Base-by-base conservation (phyloP, 2,113 vertebrate species). In the Rhinichthys klamathensis region DNA sequence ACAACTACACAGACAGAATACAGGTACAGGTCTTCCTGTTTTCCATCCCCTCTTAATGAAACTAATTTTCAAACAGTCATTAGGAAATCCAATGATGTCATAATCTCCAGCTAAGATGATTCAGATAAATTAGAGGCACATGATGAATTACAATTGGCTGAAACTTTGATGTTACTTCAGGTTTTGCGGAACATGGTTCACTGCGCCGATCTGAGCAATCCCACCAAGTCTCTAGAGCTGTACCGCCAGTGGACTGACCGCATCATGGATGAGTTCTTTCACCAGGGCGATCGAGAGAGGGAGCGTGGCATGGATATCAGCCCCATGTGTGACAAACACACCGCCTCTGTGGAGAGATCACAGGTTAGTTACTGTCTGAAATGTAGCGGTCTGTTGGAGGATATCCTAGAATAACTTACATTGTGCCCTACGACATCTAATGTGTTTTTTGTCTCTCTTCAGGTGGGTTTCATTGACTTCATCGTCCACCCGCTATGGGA, bases 261-360 rank as follows among this genome's bases (percentile, higher is more conserved):
- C 84, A 99, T 99, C 92, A 99, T 99, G 98, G 97, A 99, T 35
- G 98, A 99, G 89, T 99, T 99, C 94, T 99, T 99, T 94, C 97
- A 98, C 90, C 98, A 99, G 91, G 98, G 98, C 67, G 98, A 99
- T 94, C 93, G 97, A 15, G 98, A 99, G 85, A 87, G 98, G 63
- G 98, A 99, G 85, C 93, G 97, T 5, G 98, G 98, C 1, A 99
- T 99, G 97, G 98, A 99, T 82, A 99, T 99, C 90, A 99, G 98
- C 85, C 98, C 98, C 0, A 99, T 99, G 98, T 99, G 98, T 56
- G 98, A 99, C 86, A 99, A 99, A 38, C 98, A 98, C 90, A 99
- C 98, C 0, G 98, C 98, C 2, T 99, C 97, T 0, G 98, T 99
- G 91, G 98, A 99, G 76, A 99, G 99, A 91, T 99, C 97, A 69